Percentiles rank a stretch among this genome's conserved stretches.
phyloP scores from a whole-genome alignment of 2,113 vertebrate genomes.

The Pimephales promelas region DNA sequence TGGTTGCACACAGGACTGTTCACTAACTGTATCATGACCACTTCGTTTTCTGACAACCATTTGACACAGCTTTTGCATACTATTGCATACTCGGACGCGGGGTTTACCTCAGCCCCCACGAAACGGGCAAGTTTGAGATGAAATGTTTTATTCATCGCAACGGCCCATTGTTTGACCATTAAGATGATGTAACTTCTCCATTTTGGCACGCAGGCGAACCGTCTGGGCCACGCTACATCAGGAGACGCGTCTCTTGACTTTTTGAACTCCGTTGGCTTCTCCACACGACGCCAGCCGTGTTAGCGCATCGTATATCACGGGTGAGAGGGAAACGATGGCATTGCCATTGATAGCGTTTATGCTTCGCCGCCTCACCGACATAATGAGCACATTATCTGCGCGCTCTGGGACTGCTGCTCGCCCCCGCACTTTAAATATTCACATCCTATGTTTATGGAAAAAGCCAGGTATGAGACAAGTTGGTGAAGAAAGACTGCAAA shows the following conservation, averaged over 20 bases:
- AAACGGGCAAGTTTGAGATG: conserved; percentile 71
- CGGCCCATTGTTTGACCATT: conserved; percentile 69
- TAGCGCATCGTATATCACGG: conserved; percentile 53
- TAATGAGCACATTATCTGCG: conserved; percentile 55
- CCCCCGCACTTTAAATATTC: conserved; percentile 46
- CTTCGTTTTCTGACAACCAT: conserved; percentile 4
- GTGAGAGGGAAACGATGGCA: conserved; percentile 45
- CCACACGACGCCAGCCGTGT: conserved; percentile 51
- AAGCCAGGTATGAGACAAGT: conserved; percentile 12
- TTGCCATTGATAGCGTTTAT: conserved; percentile 47
- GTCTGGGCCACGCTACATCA: conserved; percentile 46
- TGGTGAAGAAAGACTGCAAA: conserved; percentile 4
- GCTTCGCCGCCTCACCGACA: conserved; percentile 45
- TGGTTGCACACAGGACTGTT: conserved; percentile 11
- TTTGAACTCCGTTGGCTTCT: conserved; percentile 67
- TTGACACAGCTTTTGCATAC: conserved; percentile 11
- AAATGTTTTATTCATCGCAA: conserved; percentile 75
- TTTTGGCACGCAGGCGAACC: conserved; percentile 47
- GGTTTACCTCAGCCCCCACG: conserved; percentile 60
- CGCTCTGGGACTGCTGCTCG: conserved; percentile 29
- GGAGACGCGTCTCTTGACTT: conserved; percentile 67
- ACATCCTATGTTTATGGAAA: conserved; percentile 25
- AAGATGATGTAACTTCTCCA: conserved; percentile 69
- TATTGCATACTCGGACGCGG: conserved; percentile 18
- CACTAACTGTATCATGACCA: background rate